These are phyloP conservation scores for Euplagia quadripunctaria DNA, from an alignment of 2,888 invertebrate species.

Conservation along the genomic window DNA sequence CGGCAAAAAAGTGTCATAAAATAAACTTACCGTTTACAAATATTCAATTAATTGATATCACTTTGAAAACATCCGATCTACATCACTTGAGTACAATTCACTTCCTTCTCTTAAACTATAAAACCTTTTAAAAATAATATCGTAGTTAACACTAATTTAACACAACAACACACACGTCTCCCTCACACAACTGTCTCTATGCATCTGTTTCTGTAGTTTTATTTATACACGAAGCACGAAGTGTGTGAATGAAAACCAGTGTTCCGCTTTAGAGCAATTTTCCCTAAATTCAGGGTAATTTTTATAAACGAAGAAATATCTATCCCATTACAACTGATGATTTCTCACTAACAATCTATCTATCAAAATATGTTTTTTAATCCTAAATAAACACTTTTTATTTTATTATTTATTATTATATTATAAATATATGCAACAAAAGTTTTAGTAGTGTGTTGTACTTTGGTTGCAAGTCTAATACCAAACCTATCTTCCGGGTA, in stretches of 20 bases:
- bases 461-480: no score
- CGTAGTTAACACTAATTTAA: not conserved
- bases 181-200: not conserved
- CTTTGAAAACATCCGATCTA: not conserved
- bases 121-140: not conserved
- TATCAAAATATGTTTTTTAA: no score
- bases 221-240: not conserved
- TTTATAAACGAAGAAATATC: no score
- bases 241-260: slow-evolving; percentile 2
- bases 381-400: no score
- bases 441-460: no score
- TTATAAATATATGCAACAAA: no score
- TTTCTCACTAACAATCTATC: no score
- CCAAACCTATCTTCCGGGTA: no score
- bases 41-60: not conserved
- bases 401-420: no score
- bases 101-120: not conserved
- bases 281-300: slow-evolving; percentile 3
- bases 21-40: not conserved
- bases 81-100: slow-evolving; percentile 3
- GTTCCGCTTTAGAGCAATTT: not conserved
- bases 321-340: not conserved
- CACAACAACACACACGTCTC: not conserved
- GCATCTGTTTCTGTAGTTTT: not conserved
- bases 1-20: no score